Evolutionary conservation across 37 sponge, comb jelly and placozoan species (phyloP).

Genomic region (Trichoplax adhaerens): DNA sequence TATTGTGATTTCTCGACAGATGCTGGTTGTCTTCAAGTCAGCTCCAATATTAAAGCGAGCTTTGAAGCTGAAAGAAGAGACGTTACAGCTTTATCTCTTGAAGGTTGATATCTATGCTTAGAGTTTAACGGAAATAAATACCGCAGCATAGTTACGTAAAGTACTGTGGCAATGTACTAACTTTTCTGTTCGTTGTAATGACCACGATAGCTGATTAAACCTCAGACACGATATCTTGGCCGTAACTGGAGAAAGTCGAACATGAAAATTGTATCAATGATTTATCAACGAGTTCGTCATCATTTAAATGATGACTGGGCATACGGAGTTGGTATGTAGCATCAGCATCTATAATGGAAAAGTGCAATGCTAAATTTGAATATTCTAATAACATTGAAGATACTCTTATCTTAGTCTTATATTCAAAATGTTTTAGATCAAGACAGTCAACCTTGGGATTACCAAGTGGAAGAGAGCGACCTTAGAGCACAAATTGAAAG

Average conservation of each 20-base stretch:
- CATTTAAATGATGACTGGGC: conserved; percentile 95
- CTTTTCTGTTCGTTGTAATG: neutral
- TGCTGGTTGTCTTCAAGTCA: conserved; percentile 87
- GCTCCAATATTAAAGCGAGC: conserved; percentile 89
- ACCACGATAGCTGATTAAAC: conserved; percentile 46
- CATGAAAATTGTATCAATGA: conserved; percentile 82
- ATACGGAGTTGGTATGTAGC: conserved; percentile 50
- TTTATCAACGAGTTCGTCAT: conserved; percentile 82
- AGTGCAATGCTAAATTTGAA: neutral
- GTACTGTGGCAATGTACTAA: neutral
- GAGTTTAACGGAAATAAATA: neutral
- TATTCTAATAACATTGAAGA: neutral
- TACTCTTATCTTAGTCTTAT: neutral
- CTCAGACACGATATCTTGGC: conserved; percentile 76
- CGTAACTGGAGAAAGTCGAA: conserved; percentile 77
- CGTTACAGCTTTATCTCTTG: conserved; percentile 72
- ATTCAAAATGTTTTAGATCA: conserved; percentile 13
- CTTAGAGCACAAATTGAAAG: conserved; percentile 49
- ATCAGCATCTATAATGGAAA: neutral
- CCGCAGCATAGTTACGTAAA: neutral
- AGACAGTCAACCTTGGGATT: conserved; percentile 78
- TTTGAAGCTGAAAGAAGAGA: conserved; percentile 67
- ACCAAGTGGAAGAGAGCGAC: conserved; percentile 60
- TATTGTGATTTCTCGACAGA: neutral
- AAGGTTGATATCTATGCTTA: conserved; percentile 16